Conservation (phyloP, 2,888 invertebrate species). For the Lithosia quadra region DNA sequence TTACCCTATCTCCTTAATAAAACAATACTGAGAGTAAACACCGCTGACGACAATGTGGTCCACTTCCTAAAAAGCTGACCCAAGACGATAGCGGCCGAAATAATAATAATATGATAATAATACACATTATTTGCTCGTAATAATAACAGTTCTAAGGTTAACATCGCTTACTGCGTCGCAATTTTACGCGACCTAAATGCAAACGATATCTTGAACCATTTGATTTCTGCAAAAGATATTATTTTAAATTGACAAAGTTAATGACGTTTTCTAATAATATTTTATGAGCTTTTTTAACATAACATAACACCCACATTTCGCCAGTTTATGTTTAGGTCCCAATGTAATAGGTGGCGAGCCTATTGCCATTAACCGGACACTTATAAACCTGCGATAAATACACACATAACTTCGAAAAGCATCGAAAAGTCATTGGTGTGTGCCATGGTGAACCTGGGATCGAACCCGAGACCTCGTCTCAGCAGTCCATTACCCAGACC, state of each 20-base stretch:
- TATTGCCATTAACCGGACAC: no score
- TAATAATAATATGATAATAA: conserved; percentile 23
- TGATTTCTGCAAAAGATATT: neutral
- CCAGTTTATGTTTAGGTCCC: no score
- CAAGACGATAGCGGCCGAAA: conserved; percentile 43
- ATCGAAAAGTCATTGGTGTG: no score
- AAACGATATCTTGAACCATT: conserved; percentile 2
- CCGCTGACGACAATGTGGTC: conserved; percentile 36
- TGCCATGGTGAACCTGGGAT: no score
- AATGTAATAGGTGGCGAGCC: no score
- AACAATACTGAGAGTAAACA: conserved; percentile 37
- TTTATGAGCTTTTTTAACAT: no score
- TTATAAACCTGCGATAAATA: no score
- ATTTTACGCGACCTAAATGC: conserved; percentile 49
- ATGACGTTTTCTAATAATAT: neutral
- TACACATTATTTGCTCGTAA: conserved; percentile 42
- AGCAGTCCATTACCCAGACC: no score
- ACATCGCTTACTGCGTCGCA: conserved; percentile 71
- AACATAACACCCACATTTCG: no score
- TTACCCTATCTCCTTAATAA: neutral
- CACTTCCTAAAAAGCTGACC: conserved; percentile 46
- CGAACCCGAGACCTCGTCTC: no score
- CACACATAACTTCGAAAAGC: no score
- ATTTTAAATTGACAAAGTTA: neutral
- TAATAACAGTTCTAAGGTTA: conserved; percentile 61